These are phyloP conservation scores for Chydorus sphaericus DNA, from an alignment of 2,888 invertebrate species.

Conservation along the genomic window DNA sequence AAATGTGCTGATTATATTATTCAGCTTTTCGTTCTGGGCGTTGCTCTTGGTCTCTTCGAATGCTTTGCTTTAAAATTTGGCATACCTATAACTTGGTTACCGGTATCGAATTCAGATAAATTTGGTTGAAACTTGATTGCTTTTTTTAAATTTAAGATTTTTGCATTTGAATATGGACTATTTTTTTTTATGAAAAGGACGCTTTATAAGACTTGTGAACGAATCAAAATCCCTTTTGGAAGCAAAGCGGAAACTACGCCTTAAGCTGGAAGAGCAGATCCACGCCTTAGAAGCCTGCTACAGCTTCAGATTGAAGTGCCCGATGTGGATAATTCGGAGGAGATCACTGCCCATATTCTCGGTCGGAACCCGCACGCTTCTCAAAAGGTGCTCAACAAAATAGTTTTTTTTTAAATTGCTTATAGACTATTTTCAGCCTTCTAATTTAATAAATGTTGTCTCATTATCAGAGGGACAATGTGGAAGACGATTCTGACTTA, in stretches of 20 bases:
- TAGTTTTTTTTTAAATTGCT: neutral
- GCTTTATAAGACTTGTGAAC: no score
- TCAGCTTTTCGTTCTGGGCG: no score
- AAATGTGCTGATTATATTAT: no score
- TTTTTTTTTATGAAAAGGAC: no score
- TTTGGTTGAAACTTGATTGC: no score
- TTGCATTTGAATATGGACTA: no score
- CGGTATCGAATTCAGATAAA: no score
- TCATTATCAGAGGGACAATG: neutral
- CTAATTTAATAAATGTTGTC: neutral
- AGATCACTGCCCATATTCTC: conserved; percentile 1
- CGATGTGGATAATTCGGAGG: conserved; percentile 6
- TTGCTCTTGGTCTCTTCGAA: no score
- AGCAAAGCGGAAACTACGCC: conserved; percentile 60
- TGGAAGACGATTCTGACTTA: conserved; percentile 9
- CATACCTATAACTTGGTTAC: no score
- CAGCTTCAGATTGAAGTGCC: conserved; percentile 24
- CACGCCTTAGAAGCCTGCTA: conserved; percentile 58
- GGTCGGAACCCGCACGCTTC: conserved; percentile 6
- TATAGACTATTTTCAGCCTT: neutral
- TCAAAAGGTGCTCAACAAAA: neutral
- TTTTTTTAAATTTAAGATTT: no score
- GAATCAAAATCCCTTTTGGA: conserved; percentile 66
- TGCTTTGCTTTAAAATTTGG: no score
- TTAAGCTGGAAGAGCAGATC: conserved; percentile 67